Evolutionary conservation across 2,797 vertebrate genomes (phyloP), one percentile per base, ranked within the genome.

Genomic region (Okamejei kenojei): DNA sequence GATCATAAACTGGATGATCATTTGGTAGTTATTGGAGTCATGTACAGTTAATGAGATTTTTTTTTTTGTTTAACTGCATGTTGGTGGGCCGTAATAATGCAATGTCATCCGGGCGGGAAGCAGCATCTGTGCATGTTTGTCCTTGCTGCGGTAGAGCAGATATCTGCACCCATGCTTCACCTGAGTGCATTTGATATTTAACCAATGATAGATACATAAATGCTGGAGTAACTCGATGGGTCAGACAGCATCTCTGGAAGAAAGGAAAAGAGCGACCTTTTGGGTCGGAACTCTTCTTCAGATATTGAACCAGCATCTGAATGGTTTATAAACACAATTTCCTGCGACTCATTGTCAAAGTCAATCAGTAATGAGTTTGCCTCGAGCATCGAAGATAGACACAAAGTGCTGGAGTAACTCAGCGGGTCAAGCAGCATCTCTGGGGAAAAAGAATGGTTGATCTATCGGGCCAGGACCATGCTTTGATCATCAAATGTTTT

Each of bases 1-100:
- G 19, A 65, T 88, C 63, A 88, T 88, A 68, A 88, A 35, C n/a
- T 35, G 84, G 21, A 17, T 65, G n/a, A 88, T 88, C 61, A 88
- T 68, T 68, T 88, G 32, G 65, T 68, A 68, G 84, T 88, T 63
- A 38, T 21, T 65, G 61, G n/a, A n/a, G 15, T 88, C 63, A 88
- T 68, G 32, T 4, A 68, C 61, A 35, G 17, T 68, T 88, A 88
- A 68, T 68, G 63, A 63, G 61, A 86, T 86, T 68, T 88, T 84
- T 68, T n/a, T 45, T 68, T 68, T 68, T 88, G 54, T 88, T 68
- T 68, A 86, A 88, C 17, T 5, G 1, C 63, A 38, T 35, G 35
- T 88, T 35, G 82, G 63, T n/a, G 15, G 58, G n/a, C 82, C 2
- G 29, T 65, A 32, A 63, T 58, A n/a, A 29, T 63, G 11, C 54